Evolutionary conservation across 2,797 vertebrate genomes (phyloP), one percentile per base, ranked within the genome.

Genomic region (Pangasius djambal): DNA sequence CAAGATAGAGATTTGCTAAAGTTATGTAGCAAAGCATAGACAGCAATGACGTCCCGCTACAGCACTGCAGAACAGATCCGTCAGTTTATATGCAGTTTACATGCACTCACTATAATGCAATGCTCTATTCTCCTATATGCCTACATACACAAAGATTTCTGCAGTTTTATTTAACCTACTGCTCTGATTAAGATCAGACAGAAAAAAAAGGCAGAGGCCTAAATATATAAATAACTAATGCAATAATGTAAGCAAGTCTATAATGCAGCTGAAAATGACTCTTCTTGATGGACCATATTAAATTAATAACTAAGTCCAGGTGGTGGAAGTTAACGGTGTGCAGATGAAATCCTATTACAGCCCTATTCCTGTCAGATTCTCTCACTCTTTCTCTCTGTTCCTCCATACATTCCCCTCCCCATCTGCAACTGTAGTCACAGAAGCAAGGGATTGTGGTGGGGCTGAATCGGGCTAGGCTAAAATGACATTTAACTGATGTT

Each of bases 401-500:
- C 92, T 91, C 93, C 75, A 92, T 93, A 88, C 92, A 92, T 90
- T 95, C 88, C 92, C 94, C 95, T 93, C 89, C 93, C 95, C 95
- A 95, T 96, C 95, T 96, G 93, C 8, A 52, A 85, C 83, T 90
- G 90, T 88, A 91, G 90, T 89, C 90, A 88, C 89, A 91, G 90
- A 92, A 91, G 95, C 94, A 95, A 94, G 90, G 96, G 96, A 95
- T 96, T 96, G 96, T 96, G 95, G 96, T 91, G 94, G 95, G 95
- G 95, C 96, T 96, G 96, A 96, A 97, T 96, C 96, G 95, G 96
- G 96, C 96, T 95, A 95, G 96, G 96, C 89, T 97, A 96, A 97
- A 96, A 97, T 96, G 96, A 97, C 96, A 96, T 97, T 96, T 96
- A 97, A 97, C 96, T 97, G 96, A 97, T 97, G 96, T 96, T 96